A percentile compares a stretch with the other conserved stretches of the same genome.
Conservation (phyloP, 2,797 vertebrate genomes). For the Onychomys leucogaster region DNA sequence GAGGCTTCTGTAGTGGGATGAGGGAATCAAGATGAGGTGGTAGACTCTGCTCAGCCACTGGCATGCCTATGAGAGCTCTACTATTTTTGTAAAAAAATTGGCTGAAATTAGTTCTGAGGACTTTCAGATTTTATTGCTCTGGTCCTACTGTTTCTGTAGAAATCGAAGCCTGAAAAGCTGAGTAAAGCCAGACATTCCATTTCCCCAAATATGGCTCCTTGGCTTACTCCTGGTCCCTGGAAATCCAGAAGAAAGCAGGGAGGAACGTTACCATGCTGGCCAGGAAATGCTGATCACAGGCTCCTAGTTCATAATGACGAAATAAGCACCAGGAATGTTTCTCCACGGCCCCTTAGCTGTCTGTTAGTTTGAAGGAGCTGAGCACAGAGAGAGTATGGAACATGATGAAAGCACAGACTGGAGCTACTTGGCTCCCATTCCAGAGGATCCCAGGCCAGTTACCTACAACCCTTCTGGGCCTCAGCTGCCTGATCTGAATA, state of each 20-base stretch:
- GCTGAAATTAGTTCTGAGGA: neutral
- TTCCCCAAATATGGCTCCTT: neutral
- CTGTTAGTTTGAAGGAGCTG: neutral
- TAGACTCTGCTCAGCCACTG: neutral
- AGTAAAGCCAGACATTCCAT: neutral
- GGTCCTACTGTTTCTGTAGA: neutral
- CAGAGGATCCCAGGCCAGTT: neutral
- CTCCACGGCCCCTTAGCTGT: neutral
- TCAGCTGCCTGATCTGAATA: neutral
- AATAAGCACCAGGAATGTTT: neutral
- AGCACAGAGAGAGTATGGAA: neutral
- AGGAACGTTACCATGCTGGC: accelerated
- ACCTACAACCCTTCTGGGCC: neutral
- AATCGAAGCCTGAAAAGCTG: neutral
- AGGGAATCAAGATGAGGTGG: neutral
- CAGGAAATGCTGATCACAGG: neutral
- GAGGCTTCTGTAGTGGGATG: neutral
- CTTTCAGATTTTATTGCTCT: neutral
- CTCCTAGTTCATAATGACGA: neutral
- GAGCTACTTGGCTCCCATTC: neutral
- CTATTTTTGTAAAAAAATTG: neutral
- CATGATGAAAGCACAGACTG: neutral
- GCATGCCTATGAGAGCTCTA: neutral
- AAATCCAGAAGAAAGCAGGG: neutral
- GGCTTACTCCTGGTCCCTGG: neutral